Evolutionary conservation across 2,113 vertebrate genomes (phyloP).

Genomic region (Anhinga anhinga): DNA sequence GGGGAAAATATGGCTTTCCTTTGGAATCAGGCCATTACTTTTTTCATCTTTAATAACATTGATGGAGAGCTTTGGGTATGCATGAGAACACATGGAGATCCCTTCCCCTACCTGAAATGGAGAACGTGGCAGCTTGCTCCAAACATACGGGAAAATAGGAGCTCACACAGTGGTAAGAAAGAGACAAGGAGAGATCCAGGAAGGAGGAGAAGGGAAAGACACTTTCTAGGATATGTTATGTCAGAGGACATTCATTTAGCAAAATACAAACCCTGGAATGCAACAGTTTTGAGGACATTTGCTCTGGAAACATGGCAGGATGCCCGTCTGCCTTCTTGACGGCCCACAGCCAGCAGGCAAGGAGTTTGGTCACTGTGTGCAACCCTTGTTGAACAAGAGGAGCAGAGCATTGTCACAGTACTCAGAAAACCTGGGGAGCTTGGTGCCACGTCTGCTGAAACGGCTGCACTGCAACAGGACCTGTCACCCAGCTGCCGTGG

Average conservation of each 20-base stretch:
- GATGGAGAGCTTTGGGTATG: background rate
- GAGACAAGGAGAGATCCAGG: background rate
- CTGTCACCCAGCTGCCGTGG: background rate
- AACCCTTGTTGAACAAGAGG: background rate
- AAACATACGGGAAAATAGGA: background rate
- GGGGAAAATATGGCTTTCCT: background rate
- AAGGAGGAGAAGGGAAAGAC: background rate
- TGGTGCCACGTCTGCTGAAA: background rate
- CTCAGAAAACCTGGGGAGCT: background rate
- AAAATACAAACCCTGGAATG: background rate
- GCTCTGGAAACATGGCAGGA: background rate
- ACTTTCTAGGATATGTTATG: background rate
- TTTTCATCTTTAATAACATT: background rate
- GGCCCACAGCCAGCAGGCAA: background rate
- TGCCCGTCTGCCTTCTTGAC: background rate
- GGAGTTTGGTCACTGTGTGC: background rate
- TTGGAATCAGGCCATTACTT: background rate
- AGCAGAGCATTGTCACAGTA: background rate
- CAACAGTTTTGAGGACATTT: background rate
- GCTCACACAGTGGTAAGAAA: rapidly evolving
- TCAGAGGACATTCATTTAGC: background rate
- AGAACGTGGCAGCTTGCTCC: background rate
- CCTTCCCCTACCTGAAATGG: background rate
- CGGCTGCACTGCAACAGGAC: background rate
- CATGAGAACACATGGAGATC: background rate